Conservation (phyloP, 2,888 invertebrate genomes). For the Leptarthrus brevirostris region DNA sequence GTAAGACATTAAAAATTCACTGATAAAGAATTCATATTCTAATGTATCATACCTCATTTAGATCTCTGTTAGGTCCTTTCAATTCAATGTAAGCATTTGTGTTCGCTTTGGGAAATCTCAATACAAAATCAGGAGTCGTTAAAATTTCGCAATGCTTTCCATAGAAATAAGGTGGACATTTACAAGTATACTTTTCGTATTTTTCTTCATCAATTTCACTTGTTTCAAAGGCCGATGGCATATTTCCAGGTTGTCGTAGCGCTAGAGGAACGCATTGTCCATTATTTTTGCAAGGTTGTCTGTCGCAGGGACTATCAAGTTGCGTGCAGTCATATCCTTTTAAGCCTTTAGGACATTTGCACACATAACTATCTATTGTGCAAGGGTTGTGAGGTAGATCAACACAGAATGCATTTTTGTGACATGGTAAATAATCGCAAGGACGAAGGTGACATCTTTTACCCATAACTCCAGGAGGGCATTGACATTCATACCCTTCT, state of each 20-base stretch:
- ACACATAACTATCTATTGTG: conserved; percentile 68
- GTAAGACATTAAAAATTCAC: conserved; percentile 55
- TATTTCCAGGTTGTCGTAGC: conserved; percentile 58
- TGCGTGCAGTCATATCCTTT: conserved; percentile 69
- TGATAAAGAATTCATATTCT: not conserved
- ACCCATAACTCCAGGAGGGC: conserved; percentile 69
- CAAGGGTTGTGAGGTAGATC: conserved; percentile 66
- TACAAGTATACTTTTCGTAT: conserved; percentile 65
- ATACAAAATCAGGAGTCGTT: conserved; percentile 68
- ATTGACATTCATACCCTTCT: conserved; percentile 68
- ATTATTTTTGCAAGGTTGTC: conserved; percentile 65
- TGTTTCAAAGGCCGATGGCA: conserved; percentile 24
- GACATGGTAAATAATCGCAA: conserved; percentile 72
- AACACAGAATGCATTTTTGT: conserved; percentile 65
- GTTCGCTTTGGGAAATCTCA: conserved; percentile 71
- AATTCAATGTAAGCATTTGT: conserved; percentile 72
- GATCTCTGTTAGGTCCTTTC: conserved; percentile 67
- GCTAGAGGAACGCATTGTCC: conserved; percentile 67
- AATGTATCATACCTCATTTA: conserved; percentile 66
- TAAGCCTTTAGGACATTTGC: conserved; percentile 70
- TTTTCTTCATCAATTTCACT: conserved; percentile 63
- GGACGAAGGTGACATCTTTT: conserved; percentile 70
- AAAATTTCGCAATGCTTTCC: conserved; percentile 69
- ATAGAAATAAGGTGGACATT: conserved; percentile 68
- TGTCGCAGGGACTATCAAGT: conserved; percentile 66